Conservation (phyloP, 2,888 invertebrate species). For the Ecliptopera silaceata region DNA sequence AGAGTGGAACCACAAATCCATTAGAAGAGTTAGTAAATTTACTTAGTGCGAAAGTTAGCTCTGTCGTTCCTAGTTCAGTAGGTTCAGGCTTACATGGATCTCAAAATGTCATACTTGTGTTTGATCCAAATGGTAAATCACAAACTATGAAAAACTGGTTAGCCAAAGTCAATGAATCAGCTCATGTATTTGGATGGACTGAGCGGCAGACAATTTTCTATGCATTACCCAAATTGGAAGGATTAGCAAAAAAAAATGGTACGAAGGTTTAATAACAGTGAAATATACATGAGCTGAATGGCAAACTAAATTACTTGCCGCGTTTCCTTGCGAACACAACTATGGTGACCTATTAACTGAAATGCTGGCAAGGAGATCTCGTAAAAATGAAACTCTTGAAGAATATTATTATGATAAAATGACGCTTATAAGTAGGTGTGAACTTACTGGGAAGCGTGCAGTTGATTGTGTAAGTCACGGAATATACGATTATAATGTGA, state of each 20-base stretch:
- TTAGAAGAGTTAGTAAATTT: not conserved
- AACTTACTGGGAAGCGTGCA: slow-evolving; percentile 23
- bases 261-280: slow-evolving; percentile 28
- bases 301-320: not conserved
- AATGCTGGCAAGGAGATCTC: slow-evolving; percentile 30
- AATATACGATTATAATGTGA: not conserved
- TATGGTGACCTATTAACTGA: slow-evolving; percentile 20
- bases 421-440: slow-evolving; percentile 26
- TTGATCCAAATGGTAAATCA: slow-evolving; percentile 32
- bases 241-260: slow-evolving; percentile 33
- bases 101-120: slow-evolving; percentile 24
- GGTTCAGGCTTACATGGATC: not conserved
- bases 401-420: slow-evolving; percentile 35
- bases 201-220: slow-evolving; percentile 32
- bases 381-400: slow-evolving; percentile 21
- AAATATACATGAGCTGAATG: slow-evolving; percentile 26
- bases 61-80: not conserved
- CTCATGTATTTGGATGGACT: slow-evolving; percentile 32
- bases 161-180: slow-evolving; percentile 30
- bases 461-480: slow-evolving; percentile 24
- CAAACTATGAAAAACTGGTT: slow-evolving; percentile 35
- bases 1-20: no score
- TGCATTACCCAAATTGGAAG: slow-evolving; percentile 27
- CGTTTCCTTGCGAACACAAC: not conserved
- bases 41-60: not conserved